Base-by-base conservation (phyloP, 2,113 vertebrate genomes). In the Naja naja region DNA sequence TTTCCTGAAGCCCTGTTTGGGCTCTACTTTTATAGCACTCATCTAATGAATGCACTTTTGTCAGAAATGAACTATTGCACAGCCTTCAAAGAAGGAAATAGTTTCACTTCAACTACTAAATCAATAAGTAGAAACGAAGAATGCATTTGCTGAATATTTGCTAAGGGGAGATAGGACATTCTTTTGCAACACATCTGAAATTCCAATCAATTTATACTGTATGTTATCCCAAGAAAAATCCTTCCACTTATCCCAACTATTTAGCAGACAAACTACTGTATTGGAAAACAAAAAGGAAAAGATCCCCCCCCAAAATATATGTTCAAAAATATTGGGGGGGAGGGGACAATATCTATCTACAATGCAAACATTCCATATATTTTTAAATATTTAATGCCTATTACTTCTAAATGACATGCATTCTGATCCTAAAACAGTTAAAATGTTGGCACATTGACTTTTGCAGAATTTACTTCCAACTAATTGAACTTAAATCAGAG, bases 401-500 rank as follows among this genome's bases (percentile, higher is more conserved):
- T 18, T 89, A 81, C 74, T 43, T 54, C 85, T 89, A 30, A 56
- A 30, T 89, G 30, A 16, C 60, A 92, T 53, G 52, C 39, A 89
- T 45, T 3, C 39, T 56, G 87, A 18, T 47, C 53, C 34, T 27
- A 85, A 87, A 89, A 43, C 23, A 25, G 22, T 58, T 90, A 49
- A 43, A 91, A 45, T 34, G 53, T 58, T 74, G 95, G 91, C 3
- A 86, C 81, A 60, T 47, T 88, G 86, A 45, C n/a, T 89, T 64
- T 45, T 43, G n/a, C 10, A 43, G 88, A 56, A 25, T 34, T 92
- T 89, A 92, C 20, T 85, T 85, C 27, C 30, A 5, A 85, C 20
- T 85, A 85, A 85, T 55, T 81, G 47, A 87, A 87, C 25, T 55
- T 89, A 93, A 87, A 94, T 23, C 52, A 43, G 74, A 90, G 53